Evolutionary conservation across 1,140 invertebrate genomes (phyloP).

Genomic region (Bombus pascuorum): DNA sequence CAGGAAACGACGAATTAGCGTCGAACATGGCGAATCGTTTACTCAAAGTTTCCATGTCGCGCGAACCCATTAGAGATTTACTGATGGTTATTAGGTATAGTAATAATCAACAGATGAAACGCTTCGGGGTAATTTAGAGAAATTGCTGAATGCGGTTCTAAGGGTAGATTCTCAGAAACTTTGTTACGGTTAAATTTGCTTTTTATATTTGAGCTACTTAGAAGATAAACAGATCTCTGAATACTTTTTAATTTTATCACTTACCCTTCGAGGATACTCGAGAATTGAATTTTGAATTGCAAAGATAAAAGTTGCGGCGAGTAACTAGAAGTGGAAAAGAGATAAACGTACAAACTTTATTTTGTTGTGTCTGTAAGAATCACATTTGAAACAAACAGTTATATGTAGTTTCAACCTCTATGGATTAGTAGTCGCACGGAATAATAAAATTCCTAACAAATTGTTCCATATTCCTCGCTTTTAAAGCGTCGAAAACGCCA

Average conservation of each 20-base stretch:
- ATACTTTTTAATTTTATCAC: background rate
- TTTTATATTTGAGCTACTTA: background rate
- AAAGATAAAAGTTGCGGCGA: too few species aligned
- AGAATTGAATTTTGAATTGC: too few species aligned
- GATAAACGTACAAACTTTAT: too few species aligned
- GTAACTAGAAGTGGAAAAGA: too few species aligned
- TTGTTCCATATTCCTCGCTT: background rate
- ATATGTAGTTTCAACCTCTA: too few species aligned
- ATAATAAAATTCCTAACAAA: conserved; percentile 22
- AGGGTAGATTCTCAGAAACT: background rate
- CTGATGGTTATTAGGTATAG: background rate
- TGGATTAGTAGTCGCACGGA: background rate
- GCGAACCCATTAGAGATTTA: background rate
- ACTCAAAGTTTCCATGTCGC: background rate
- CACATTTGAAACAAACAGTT: background rate
- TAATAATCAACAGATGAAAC: background rate
- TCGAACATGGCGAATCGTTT: conserved; percentile 27
- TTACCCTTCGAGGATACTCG: background rate
- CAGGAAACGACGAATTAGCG: conserved; percentile 44
- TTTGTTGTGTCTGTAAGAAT: background rate
- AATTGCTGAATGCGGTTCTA: background rate
- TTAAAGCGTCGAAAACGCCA: background rate
- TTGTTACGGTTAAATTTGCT: too few species aligned
- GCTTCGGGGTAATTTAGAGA: background rate
- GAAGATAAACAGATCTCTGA: background rate